A percentile compares a stretch with the other conserved stretches of the same genome.
Evolutionary conservation across 1,140 invertebrate genomes (phyloP).

Genomic region (Drosophila saltans): DNA sequence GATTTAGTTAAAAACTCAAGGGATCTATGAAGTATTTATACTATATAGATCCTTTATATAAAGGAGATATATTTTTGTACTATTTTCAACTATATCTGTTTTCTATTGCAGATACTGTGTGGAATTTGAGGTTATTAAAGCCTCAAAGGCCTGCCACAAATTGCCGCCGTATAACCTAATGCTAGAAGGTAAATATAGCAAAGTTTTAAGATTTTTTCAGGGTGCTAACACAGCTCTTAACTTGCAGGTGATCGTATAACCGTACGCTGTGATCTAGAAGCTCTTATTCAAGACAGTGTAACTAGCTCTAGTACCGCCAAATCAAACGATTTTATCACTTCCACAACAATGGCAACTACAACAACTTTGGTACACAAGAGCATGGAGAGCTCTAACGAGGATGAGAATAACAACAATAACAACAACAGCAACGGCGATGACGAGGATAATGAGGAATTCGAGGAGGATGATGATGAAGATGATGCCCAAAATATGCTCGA

Average conservation of each 20-base stretch:
- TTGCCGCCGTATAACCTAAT: constrained; percentile 88
- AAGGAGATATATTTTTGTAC: too few relatives aligned
- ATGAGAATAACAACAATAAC: constrained; percentile 29
- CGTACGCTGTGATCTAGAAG: constrained; percentile 90
- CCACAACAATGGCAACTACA: constrained; percentile 28
- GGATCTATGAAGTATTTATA: too few relatives aligned
- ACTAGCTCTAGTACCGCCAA: constrained; percentile 16
- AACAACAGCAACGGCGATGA: constrained; percentile 40
- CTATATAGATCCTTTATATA: too few relatives aligned
- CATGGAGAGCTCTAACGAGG: constrained; percentile 11
- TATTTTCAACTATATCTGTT: too few relatives aligned
- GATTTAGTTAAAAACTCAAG: too few relatives aligned
- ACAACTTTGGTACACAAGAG: constrained; percentile 24
- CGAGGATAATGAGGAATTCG: constrained; percentile 38
- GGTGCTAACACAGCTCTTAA: too few relatives aligned
- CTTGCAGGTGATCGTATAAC: constrained; percentile 88
- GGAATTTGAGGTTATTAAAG: constrained; percentile 91
- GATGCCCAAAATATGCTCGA: constrained; percentile 65
- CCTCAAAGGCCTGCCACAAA: constrained; percentile 90
- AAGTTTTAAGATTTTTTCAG: background rate
- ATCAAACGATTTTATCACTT: background rate
- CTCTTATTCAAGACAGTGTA: constrained; percentile 85
- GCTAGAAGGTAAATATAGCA: constrained; percentile 87
- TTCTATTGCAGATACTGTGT: constrained; percentile 89
- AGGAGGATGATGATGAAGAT: constrained; percentile 52